These are phyloP conservation scores for Chesias legatella DNA, from an alignment of 2,888 invertebrate genomes.

Conservation along the genomic window DNA sequence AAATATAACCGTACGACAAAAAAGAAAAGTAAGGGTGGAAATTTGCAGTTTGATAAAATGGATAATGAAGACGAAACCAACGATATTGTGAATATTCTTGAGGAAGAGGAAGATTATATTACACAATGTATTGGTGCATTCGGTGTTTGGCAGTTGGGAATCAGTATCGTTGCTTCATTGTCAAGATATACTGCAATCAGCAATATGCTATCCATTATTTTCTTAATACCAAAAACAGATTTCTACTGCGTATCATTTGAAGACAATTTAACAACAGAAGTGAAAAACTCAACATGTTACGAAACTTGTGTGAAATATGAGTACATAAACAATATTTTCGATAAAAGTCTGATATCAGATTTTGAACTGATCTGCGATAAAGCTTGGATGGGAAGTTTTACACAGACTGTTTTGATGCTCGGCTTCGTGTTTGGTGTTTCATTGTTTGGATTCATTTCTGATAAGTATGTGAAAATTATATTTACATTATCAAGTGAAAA, in stretches of 20 bases:
- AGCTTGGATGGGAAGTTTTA: constrained; percentile 50
- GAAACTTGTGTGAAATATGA: constrained; percentile 43
- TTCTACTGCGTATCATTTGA: constrained; percentile 42
- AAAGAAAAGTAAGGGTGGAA: too few species aligned
- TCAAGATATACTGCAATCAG: constrained; percentile 43
- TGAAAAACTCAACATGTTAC: constrained; percentile 43
- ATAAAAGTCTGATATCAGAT: constrained; percentile 45
- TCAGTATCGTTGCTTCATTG: constrained; percentile 36
- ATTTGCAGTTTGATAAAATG: constrained; percentile 26
- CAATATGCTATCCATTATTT: constrained; percentile 48
- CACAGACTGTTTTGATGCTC: constrained; percentile 51
- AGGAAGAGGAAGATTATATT: constrained; percentile 42
- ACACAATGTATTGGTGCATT: constrained; percentile 49
- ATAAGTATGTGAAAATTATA: constrained; percentile 48
- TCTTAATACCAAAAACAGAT: constrained; percentile 43
- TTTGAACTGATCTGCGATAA: constrained; percentile 49
- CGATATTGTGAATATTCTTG: constrained; percentile 19
- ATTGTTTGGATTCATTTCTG: constrained; percentile 58
- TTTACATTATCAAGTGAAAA: too few species aligned
- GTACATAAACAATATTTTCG: constrained; percentile 41
- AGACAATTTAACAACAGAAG: constrained; percentile 26
- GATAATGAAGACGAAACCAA: constrained; percentile 17
- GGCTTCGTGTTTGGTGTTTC: constrained; percentile 46
- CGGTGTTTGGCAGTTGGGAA: constrained; percentile 48
- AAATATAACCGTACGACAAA: too few species aligned